Conservation (phyloP, 2,797 vertebrate species). For the Phoeniculus purpureus region DNA sequence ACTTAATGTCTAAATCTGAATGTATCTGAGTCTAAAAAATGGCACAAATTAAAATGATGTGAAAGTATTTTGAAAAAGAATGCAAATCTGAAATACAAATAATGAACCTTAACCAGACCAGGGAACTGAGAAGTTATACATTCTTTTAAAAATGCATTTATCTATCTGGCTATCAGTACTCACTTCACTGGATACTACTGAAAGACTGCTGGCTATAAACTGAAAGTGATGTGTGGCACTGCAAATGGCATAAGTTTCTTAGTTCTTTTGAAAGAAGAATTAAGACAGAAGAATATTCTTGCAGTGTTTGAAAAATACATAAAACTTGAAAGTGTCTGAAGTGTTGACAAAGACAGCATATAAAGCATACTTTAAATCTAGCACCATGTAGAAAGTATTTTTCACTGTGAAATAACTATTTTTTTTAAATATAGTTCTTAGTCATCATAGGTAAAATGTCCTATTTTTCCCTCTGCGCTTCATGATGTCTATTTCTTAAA, state of each 20-base stretch:
- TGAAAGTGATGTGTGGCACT: constrained; percentile 35
- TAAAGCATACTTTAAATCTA: not conserved
- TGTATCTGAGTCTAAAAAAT: not conserved
- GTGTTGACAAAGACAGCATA: not conserved
- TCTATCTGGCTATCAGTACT: constrained; percentile 59
- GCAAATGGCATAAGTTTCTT: constrained; percentile 22
- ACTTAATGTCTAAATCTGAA: constrained; percentile 20
- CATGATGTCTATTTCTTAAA: not conserved
- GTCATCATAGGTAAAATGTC: not conserved
- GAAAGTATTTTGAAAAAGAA: constrained; percentile 45
- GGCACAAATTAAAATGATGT: no score
- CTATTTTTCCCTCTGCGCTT: not conserved
- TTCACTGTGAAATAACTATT: not conserved
- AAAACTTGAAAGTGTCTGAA: not conserved
- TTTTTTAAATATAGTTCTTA: not conserved
- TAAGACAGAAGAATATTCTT: constrained; percentile 46
- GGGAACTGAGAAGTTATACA: constrained; percentile 46
- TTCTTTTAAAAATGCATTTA: constrained; percentile 56
- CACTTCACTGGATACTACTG: constrained; percentile 34
- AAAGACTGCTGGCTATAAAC: constrained; percentile 22
- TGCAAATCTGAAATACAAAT: constrained; percentile 12
- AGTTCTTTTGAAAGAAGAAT: constrained; percentile 43
- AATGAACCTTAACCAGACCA: not conserved
- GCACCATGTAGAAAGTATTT: not conserved
- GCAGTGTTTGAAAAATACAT: not conserved